Evolutionary conservation across 2,888 invertebrate genomes (phyloP).

Genomic region (Cephus runcator): DNA sequence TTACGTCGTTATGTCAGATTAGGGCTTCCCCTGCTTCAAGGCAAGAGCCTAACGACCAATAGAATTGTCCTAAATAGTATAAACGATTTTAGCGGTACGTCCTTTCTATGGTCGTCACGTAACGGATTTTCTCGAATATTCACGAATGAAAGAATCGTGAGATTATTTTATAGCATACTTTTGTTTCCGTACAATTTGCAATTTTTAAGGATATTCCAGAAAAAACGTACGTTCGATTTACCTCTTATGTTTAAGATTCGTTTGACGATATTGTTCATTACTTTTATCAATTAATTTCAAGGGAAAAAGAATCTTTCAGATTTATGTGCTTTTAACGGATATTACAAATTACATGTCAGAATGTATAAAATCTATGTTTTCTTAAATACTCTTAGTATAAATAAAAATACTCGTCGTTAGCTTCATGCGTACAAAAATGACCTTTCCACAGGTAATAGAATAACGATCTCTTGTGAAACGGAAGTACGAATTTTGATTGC

Average conservation of each 20-base stretch:
- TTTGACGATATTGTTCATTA: not conserved
- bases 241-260: not conserved
- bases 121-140: not conserved
- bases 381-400: not conserved
- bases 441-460: not conserved
- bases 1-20: constrained; percentile 55
- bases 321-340: not conserved
- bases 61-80: constrained; percentile 47
- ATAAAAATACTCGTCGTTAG: not conserved
- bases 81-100: constrained; percentile 34
- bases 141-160: not conserved
- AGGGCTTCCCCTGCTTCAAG: constrained; percentile 50
- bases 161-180: not conserved
- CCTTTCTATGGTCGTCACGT: not conserved
- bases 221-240: not conserved
- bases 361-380: not conserved
- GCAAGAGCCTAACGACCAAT: constrained; percentile 55
- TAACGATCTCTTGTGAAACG: not conserved
- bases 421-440: not conserved
- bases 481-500: not conserved
- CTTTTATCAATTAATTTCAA: not conserved
- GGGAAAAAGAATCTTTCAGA: not conserved
- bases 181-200: not conserved
- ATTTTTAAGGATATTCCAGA: not conserved
- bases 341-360: not conserved